A percentile compares a stretch with the other conserved stretches of the same genome.
Evolutionary conservation across 2,797 vertebrate species (phyloP).

Genomic region (Limnodromus scolopaceus): DNA sequence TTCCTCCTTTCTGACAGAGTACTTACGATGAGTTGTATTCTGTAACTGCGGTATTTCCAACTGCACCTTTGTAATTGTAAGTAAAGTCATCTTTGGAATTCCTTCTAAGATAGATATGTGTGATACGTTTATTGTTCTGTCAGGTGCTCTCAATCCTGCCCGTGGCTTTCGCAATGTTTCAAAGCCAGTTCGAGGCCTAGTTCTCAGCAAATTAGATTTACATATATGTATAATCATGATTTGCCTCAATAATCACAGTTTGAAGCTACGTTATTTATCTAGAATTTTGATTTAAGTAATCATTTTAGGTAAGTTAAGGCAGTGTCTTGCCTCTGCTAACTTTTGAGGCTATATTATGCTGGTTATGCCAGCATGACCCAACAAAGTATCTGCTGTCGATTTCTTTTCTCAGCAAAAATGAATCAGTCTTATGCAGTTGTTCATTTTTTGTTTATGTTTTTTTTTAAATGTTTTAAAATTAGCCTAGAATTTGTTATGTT

Average conservation of each 20-base stretch:
- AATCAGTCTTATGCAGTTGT: background rate
- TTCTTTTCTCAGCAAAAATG: background rate
- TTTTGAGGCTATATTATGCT: background rate
- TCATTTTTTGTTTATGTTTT: background rate
- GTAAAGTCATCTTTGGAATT: conserved; percentile 19
- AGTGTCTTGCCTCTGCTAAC: background rate
- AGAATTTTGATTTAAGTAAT: background rate
- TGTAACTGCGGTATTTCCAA: conserved; percentile 25
- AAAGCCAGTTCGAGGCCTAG: background rate
- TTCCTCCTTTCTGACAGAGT: conserved; percentile 45
- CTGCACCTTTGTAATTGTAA: conserved; percentile 43
- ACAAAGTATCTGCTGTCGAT: background rate
- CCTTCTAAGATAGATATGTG: background rate
- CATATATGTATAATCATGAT: background rate
- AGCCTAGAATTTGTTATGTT: background rate
- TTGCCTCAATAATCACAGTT: background rate
- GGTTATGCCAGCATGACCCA: background rate
- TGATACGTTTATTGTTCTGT: background rate
- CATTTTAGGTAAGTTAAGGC: background rate
- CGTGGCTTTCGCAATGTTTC: background rate
- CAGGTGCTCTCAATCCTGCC: background rate
- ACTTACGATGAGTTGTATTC: conserved; percentile 38
- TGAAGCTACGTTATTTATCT: background rate
- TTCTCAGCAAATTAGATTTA: background rate
- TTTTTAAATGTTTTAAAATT: background rate